Percentiles rank a stretch among this genome's conserved stretches.
Evolutionary conservation across 2,888 invertebrate species (phyloP).

Genomic region (Thalpophila matura): DNA sequence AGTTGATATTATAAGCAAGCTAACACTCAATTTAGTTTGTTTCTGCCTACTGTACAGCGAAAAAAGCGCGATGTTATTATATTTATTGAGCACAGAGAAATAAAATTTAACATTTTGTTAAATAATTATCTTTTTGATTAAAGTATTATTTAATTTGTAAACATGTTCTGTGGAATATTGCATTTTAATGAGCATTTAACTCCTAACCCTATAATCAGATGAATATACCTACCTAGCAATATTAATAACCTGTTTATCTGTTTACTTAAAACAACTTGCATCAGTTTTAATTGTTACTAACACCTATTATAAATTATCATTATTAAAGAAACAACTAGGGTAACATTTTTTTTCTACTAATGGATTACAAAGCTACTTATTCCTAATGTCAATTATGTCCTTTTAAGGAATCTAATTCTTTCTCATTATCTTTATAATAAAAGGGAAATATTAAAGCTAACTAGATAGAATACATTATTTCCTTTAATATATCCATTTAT

Average conservation of each 20-base stretch:
- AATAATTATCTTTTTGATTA: too few relatives aligned
- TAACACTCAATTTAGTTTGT: background rate
- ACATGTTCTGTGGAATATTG: slow-evolving; percentile 1
- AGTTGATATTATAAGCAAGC: background rate
- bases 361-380: too few relatives aligned
- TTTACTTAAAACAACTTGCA: too few relatives aligned
- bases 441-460: too few relatives aligned
- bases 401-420: too few relatives aligned
- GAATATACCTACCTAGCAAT: background rate
- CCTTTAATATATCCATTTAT: too few relatives aligned
- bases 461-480: too few relatives aligned
- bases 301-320: too few relatives aligned
- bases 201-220: background rate
- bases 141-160: background rate
- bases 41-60: background rate
- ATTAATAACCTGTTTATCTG: background rate
- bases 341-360: too few relatives aligned
- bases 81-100: background rate
- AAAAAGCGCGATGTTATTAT: background rate
- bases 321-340: background rate
- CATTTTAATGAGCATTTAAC: slow-evolving; percentile 12
- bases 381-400: too few relatives aligned
- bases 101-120: too few relatives aligned
- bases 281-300: background rate
- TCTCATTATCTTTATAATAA: too few relatives aligned